Conservation (phyloP, 2,888 invertebrate species). For the Idaea biselata region DNA sequence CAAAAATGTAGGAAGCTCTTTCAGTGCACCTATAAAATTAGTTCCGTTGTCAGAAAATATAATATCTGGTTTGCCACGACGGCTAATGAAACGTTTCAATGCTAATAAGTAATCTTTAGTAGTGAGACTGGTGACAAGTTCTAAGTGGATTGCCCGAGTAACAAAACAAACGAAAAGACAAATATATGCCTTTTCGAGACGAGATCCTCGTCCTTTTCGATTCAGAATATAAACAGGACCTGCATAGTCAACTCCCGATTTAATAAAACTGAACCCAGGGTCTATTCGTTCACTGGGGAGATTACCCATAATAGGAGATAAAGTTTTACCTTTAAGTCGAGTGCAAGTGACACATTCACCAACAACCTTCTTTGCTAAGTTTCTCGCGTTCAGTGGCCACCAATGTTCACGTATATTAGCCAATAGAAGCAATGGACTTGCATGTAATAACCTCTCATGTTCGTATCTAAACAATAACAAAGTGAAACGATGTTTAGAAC, state of each 20-base stretch:
- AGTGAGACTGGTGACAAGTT: conserved; percentile 26
- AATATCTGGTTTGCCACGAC: conserved; percentile 24
- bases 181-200: conserved; percentile 21
- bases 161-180: too few relatives aligned
- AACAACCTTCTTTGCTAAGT: conserved; percentile 15
- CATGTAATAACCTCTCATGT: conserved; percentile 16
- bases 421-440: conserved; percentile 19
- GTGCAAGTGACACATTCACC: conserved; percentile 20
- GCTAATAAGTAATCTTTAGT: conserved; percentile 28
- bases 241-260: conserved; percentile 23
- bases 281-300: conserved; percentile 12
- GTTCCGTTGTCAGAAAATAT: conserved; percentile 28
- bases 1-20: conserved; percentile 19
- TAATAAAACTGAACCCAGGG: conserved; percentile 22
- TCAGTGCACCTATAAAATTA: conserved; percentile 27
- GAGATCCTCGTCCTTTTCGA: conserved; percentile 25
- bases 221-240: conserved; percentile 26
- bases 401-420: conserved; percentile 16
- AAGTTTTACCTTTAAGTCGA: conserved; percentile 13
- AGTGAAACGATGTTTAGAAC: conserved; percentile 10
- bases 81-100: conserved; percentile 25
- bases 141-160: too few relatives aligned
- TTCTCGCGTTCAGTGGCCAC: conserved; percentile 26
- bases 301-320: conserved; percentile 22
- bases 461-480: conserved; percentile 4